Conservation (phyloP, 2,888 invertebrate genomes). For the Helleia helle region DNA sequence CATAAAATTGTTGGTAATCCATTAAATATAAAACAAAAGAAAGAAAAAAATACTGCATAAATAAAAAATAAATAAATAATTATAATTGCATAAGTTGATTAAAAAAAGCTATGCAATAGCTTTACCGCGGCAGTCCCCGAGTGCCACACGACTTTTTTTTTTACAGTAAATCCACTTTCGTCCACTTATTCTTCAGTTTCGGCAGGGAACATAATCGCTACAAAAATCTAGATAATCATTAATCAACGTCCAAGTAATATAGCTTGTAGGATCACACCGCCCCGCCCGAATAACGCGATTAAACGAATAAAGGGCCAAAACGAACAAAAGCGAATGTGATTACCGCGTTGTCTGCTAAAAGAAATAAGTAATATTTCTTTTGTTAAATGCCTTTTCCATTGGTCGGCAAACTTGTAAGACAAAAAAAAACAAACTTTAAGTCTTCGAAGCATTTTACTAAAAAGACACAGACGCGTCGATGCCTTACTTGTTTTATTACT, state of each 20-base stretch:
- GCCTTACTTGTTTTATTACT: not conserved
- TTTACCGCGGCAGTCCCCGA: too few relatives aligned
- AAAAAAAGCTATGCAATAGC: too few relatives aligned
- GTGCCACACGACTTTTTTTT: too few relatives aligned
- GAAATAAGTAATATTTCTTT: slow-evolving; percentile 69
- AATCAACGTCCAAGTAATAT: slow-evolving; percentile 19
- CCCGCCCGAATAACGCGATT: slow-evolving; percentile 68
- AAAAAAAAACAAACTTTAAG: not conserved
- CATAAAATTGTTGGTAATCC: too few relatives aligned
- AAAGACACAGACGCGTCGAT: not conserved
- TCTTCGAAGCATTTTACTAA: not conserved
- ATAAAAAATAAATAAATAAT: too few relatives aligned
- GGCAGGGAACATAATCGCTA: not conserved
- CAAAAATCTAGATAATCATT: slow-evolving; percentile 3
- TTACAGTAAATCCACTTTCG: not conserved
- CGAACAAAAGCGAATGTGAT: slow-evolving; percentile 72
- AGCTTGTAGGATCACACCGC: slow-evolving; percentile 38
- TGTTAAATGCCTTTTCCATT: slow-evolving; percentile 31
- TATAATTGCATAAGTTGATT: too few relatives aligned
- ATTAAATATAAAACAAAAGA: too few relatives aligned
- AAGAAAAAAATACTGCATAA: too few relatives aligned
- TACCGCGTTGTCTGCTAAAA: slow-evolving; percentile 60
- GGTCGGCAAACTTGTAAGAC: slow-evolving; percentile 1
- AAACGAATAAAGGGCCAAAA: slow-evolving; percentile 67
- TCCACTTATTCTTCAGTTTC: not conserved